Base-by-base conservation (phyloP, 2,888 invertebrate genomes). In the Caenorhabditis sp. region DNA sequence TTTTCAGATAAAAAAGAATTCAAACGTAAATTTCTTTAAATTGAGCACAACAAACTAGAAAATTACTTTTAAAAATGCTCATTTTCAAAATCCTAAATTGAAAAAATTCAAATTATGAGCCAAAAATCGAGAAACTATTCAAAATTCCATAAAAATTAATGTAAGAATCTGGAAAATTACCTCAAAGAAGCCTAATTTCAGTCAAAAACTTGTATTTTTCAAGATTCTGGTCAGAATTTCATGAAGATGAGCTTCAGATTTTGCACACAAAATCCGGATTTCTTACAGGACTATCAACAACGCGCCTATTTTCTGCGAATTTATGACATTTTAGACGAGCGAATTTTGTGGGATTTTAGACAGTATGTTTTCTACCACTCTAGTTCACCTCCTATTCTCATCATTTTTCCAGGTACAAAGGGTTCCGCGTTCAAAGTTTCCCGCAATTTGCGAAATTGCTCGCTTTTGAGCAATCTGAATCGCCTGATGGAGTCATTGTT, bases 201-300 rank as follows among this genome's bases (percentile, higher is more conserved):
- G 31, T 10, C 31, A 10, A 43, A 58, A 58, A n/a, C 12, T 52
- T 23, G 21, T 21, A 21, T 20, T 31, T 43, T 59, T 17, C 26
- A 36, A 1, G n/a, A 20, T 49, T 70, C 27, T 25, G 1, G 7
- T 5, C 20, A 8, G 14, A 56, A n/a, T 67, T 72, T 50, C n/a
- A n/a, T n/a, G n/a, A n/a, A n/a, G n/a, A n/a, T n/a, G n/a, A n/a
- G n/a, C n/a, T n/a, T n/a, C n/a, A n/a, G n/a, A n/a, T n/a, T n/a
- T n/a, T n/a, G n/a, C n/a, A n/a, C n/a, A n/a, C n/a, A n/a, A n/a
- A n/a, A n/a, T n/a, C n/a, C n/a, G n/a, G n/a, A n/a, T n/a, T n/a
- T n/a, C n/a, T n/a, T n/a, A n/a, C 83, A 83, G 62, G 85, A 85
- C 71, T 85, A 85, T 64, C 62, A 74, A n/a, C 69, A 78, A 59